Evolutionary conservation across 2,888 invertebrate species (phyloP).

Genomic region (Helicoverpa assulta): DNA sequence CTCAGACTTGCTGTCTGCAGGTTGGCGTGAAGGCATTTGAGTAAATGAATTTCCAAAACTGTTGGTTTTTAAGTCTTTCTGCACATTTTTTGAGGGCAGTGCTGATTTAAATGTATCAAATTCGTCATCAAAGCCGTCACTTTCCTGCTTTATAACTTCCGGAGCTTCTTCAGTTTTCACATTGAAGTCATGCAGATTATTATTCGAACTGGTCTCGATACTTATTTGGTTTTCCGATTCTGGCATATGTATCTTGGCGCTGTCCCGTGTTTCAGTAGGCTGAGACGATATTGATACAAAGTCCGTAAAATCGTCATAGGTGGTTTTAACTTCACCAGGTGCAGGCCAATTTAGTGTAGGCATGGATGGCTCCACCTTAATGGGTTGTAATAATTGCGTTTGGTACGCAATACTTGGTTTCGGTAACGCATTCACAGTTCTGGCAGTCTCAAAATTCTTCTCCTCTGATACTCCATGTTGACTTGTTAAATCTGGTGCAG

Average conservation of each 20-base stretch:
- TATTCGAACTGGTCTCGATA: slow-evolving; percentile 19
- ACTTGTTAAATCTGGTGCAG: slow-evolving; percentile 34
- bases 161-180: slow-evolving; percentile 41
- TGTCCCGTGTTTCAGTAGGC: slow-evolving; percentile 61
- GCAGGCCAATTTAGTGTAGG: slow-evolving; percentile 88
- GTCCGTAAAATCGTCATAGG: slow-evolving; percentile 85
- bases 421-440: slow-evolving; percentile 53
- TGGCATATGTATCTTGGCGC: slow-evolving; percentile 5
- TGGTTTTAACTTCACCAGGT: slow-evolving; percentile 86
- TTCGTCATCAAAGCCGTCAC: slow-evolving; percentile 77
- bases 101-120: slow-evolving; percentile 87
- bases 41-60: slow-evolving; percentile 53
- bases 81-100: slow-evolving; percentile 67
- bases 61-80: slow-evolving; percentile 52
- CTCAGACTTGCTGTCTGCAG: slow-evolving; percentile 70
- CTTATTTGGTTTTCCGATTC: slow-evolving; percentile 19
- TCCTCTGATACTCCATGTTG: slow-evolving; percentile 38
- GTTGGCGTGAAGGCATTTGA: slow-evolving; percentile 61
- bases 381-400: slow-evolving; percentile 83
- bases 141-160: slow-evolving; percentile 41
- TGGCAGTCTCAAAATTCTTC: slow-evolving; percentile 50
- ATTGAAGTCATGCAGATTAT: slow-evolving; percentile 33
- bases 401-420: slow-evolving; percentile 69
- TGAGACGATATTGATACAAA: slow-evolving; percentile 78
- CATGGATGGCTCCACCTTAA: slow-evolving; percentile 81